phyloP scores from a whole-genome alignment of 2,113 vertebrate species.

The Clupea harengus region DNA sequence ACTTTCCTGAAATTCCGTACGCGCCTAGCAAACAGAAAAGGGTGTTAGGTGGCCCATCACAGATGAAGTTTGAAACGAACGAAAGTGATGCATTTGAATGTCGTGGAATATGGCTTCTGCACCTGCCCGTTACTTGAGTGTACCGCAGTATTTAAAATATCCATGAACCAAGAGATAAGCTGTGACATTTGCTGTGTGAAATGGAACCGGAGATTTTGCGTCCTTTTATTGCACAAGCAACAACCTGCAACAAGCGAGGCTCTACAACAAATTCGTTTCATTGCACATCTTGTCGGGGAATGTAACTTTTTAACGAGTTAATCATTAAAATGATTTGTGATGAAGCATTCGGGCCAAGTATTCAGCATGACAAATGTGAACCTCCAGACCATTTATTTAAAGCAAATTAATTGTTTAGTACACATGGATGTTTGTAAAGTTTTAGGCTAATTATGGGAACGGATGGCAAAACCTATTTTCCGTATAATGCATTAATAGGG shows the following conservation, averaged over 20 bases:
- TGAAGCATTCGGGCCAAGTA: neutral
- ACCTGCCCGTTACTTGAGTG: neutral
- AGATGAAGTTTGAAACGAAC: neutral
- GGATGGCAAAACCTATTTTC: neutral
- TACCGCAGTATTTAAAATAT: neutral
- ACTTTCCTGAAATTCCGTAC: neutral
- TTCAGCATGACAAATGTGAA: neutral
- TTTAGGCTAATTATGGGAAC: neutral
- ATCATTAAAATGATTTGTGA: neutral
- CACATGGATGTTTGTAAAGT: neutral
- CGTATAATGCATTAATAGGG: neutral
- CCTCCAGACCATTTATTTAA: neutral
- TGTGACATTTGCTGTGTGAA: neutral
- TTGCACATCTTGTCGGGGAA: neutral
- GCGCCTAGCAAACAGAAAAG: neutral
- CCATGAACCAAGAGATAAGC: no score
- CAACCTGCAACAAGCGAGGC: neutral
- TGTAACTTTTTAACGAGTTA: conserved; percentile 6
- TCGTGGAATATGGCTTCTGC: neutral
- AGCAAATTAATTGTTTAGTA: neutral
- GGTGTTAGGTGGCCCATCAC: neutral
- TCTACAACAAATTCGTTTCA: neutral
- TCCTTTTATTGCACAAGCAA: neutral
- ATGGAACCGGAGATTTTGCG: neutral
- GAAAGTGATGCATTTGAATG: neutral